Conservation (phyloP, 2,113 vertebrate genomes). For the Mola mola region DNA sequence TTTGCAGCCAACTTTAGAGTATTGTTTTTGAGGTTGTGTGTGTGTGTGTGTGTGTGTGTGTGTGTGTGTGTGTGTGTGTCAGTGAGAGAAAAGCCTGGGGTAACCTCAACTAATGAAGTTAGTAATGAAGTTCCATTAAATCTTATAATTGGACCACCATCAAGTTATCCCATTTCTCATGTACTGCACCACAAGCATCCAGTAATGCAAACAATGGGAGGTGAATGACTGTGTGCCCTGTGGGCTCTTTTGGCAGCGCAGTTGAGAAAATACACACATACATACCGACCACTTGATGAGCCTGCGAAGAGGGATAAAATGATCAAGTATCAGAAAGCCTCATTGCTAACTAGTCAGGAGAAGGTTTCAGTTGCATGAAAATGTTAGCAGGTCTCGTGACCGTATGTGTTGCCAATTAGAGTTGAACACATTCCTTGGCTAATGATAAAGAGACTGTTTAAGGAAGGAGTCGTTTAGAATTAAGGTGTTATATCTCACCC, state of each 20-base stretch:
- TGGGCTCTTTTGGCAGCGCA: background rate
- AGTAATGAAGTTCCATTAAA: constrained; percentile 1
- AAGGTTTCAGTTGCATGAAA: constrained; percentile 1
- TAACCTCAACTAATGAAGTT: constrained; percentile 5
- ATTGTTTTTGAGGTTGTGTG: too few species aligned
- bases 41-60: too few species aligned
- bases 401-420: constrained; percentile 11
- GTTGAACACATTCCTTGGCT: constrained; percentile 52
- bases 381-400: constrained; percentile 2
- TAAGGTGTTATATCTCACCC: constrained; percentile 70
- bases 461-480: constrained; percentile 66
- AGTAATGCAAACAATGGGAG: constrained; percentile 17
- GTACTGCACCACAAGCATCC: constrained; percentile 7
- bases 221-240: constrained; percentile 2
- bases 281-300: background rate
- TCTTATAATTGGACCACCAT: constrained; percentile 21
- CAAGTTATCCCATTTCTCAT: background rate
- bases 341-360: background rate
- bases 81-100: background rate
- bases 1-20: too few species aligned
- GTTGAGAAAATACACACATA: background rate
- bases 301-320: background rate
- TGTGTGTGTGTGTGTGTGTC: constrained; percentile 1
- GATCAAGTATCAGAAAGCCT: background rate
- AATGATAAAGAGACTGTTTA: constrained; percentile 58